Evolutionary conservation across 2,113 vertebrate species (phyloP).

Genomic region (Mungos mungo): DNA sequence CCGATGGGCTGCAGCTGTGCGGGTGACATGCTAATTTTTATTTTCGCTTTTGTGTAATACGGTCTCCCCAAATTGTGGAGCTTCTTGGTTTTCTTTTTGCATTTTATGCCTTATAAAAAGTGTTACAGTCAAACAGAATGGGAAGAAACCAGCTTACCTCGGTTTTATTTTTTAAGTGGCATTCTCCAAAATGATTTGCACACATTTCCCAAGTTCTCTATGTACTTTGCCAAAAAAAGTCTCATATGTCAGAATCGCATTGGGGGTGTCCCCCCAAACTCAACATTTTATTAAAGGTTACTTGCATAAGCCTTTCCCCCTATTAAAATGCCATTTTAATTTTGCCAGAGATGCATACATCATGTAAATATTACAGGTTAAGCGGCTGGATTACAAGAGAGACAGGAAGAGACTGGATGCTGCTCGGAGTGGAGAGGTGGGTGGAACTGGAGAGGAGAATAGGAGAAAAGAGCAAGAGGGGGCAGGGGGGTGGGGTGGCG

Average conservation of each 20-base stretch:
- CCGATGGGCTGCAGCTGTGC: no score
- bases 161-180: conserved; percentile 32
- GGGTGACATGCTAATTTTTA: not conserved
- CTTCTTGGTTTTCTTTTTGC: not conserved
- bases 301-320: conserved; percentile 61
- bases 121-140: not conserved
- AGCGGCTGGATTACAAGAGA: not conserved
- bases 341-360: not conserved
- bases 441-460: not conserved
- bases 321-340: conserved; percentile 57
- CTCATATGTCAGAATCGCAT: conserved; percentile 63
- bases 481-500: not conserved
- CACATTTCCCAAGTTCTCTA: conserved; percentile 49
- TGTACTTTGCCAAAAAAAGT: conserved; percentile 24
- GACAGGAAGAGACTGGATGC: not conserved
- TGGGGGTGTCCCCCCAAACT: conserved; percentile 36
- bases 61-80: not conserved
- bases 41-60: not conserved
- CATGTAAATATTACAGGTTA: not conserved
- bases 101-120: not conserved
- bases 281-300: conserved; percentile 59
- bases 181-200: conserved; percentile 39
- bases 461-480: not conserved
- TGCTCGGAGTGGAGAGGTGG: not conserved
- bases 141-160: not conserved